Conservation (phyloP, 2,888 invertebrate genomes). For the Tetragonisca angustula region DNA sequence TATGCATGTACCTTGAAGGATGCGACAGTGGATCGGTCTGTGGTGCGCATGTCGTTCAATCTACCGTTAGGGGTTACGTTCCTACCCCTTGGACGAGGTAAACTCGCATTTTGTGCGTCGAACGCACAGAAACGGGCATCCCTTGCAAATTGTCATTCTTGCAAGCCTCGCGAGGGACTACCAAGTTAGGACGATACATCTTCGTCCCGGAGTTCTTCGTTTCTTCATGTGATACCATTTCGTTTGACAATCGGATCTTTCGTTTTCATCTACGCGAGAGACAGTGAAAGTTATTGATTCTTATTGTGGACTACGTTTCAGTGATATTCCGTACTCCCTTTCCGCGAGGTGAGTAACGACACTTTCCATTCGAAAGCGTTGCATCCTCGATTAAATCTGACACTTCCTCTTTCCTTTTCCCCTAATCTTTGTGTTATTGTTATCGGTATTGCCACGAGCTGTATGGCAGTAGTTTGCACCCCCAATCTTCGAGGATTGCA, state of each 20-base stretch:
- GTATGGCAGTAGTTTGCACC: slow-evolving; percentile 13
- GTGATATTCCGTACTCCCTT: slow-evolving; percentile 38
- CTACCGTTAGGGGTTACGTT: slow-evolving; percentile 45
- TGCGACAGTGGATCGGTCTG: slow-evolving; percentile 49
- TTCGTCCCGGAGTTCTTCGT: background rate
- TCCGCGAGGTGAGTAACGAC: slow-evolving; percentile 56
- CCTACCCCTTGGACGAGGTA: slow-evolving; percentile 37
- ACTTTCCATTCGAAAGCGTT: slow-evolving; percentile 23
- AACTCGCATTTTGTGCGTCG: slow-evolving; percentile 58
- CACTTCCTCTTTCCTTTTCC: background rate
- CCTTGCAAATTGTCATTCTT: slow-evolving; percentile 1
- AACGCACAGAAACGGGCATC: slow-evolving; percentile 26
- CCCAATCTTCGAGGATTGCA: background rate
- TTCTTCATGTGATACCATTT: slow-evolving; percentile 2
- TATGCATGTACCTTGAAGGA: slow-evolving; percentile 57
- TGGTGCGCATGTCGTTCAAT: slow-evolving; percentile 58
- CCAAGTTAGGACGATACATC: background rate
- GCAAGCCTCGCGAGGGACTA: slow-evolving; percentile 2
- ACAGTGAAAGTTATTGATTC: slow-evolving; percentile 71
- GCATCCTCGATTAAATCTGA: background rate
- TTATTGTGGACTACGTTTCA: slow-evolving; percentile 48
- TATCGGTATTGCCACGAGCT: background rate
- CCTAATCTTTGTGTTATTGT: slow-evolving; percentile 1
- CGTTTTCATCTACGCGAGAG: slow-evolving; percentile 28
- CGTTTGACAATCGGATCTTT: slow-evolving; percentile 24